These are phyloP conservation scores for Diorhabda elongata DNA, from an alignment of 1,140 invertebrate genomes.

Conservation along the genomic window DNA sequence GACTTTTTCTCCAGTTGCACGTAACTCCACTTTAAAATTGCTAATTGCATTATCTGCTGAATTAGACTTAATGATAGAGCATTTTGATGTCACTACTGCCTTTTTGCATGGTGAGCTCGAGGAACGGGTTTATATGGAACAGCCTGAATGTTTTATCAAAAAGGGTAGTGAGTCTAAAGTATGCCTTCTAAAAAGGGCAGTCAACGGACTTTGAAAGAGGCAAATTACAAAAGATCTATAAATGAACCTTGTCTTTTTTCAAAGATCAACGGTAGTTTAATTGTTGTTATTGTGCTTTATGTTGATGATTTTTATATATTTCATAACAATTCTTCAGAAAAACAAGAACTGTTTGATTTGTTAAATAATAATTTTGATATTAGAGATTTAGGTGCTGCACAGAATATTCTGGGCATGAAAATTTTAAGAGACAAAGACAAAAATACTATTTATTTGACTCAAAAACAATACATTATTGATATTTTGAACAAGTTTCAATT, in stretches of 20 bases:
- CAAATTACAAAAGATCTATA: constrained; percentile 36
- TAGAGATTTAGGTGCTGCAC: constrained; percentile 26
- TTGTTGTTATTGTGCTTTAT: constrained; percentile 38
- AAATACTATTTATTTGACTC: constrained; percentile 16
- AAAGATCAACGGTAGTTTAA: constrained; percentile 28
- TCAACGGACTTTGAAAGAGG: constrained; percentile 44
- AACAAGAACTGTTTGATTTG: constrained; percentile 22
- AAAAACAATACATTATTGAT: constrained; percentile 11
- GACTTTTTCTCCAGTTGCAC: constrained; percentile 32
- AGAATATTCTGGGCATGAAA: constrained; percentile 30
- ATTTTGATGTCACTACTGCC: constrained; percentile 34
- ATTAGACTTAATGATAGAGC: constrained; percentile 31
- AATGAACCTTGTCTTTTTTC: constrained; percentile 42
- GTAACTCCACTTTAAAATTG: constrained; percentile 41
- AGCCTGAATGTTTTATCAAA: constrained; percentile 20
- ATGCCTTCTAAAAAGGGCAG: constrained; percentile 37
- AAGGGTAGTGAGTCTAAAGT: constrained; percentile 30
- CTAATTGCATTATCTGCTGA: constrained; percentile 42
- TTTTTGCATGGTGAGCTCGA: constrained; percentile 23
- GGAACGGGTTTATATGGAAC: constrained; percentile 31
- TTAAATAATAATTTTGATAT: constrained; percentile 31
- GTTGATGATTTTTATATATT: constrained; percentile 44
- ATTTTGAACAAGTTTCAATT: constrained; percentile 10
- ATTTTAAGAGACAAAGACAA: not conserved
- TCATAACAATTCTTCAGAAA: constrained; percentile 33